These are phyloP conservation scores for Cyclura pinguis DNA, from an alignment of 2,797 vertebrate genomes.

Conservation along the genomic window DNA sequence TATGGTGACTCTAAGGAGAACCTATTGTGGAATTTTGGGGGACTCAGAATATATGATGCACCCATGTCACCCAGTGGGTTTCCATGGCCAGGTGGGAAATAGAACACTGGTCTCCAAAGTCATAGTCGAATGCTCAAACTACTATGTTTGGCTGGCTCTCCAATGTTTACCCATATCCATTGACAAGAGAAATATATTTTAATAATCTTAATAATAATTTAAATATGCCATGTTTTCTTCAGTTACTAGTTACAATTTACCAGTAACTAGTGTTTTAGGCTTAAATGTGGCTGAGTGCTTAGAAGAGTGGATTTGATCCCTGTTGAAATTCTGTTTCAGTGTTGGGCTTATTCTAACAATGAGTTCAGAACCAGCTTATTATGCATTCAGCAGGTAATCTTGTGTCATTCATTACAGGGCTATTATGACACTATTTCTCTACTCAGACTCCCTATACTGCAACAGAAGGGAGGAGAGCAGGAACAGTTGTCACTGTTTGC, in stretches of 20 bases:
- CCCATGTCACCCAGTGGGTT: no score
- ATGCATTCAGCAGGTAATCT: not conserved
- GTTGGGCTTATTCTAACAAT: not conserved
- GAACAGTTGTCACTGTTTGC: no score
- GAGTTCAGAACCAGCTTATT: no score
- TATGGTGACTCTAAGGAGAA: no score
- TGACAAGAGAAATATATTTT: not conserved
- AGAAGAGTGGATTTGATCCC: not conserved
- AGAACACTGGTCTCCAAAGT: no score
- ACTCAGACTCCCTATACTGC: no score
- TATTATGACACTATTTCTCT: not conserved
- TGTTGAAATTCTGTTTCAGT: not conserved
- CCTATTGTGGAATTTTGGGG: no score
- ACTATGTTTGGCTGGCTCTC: no score
- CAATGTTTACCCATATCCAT: not conserved
- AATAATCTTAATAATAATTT: not conserved
- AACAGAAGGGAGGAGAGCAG: no score
- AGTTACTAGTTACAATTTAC: not conserved
- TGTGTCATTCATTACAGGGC: not conserved
- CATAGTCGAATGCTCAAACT: no score
- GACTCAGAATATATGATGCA: no score
- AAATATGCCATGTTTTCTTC: not conserved
- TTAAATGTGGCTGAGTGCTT: not conserved
- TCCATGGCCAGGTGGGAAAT: no score
- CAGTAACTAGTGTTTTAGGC: not conserved